A percentile compares a stretch with the other conserved stretches of the same genome.
phyloP scores from a whole-genome alignment of 2,113 vertebrate genomes.

The Paradoxurus hermaphroditus region DNA sequence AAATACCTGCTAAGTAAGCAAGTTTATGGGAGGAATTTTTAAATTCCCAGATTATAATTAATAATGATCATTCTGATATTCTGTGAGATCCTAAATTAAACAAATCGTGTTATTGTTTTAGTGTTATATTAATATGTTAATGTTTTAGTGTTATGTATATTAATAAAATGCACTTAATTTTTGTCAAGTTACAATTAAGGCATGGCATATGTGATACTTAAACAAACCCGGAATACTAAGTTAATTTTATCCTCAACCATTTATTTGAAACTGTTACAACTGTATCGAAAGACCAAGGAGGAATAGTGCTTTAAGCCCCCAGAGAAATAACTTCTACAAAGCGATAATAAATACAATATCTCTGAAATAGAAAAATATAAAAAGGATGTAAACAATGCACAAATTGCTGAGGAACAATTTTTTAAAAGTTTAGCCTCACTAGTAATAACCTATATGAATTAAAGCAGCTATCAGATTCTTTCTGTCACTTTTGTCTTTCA shows the following conservation, averaged over 20 bases:
- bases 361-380: conserved; percentile 14
- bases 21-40: conserved; percentile 1
- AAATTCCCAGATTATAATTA: not conserved
- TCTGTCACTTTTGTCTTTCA: conserved; percentile 12
- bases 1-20: not conserved
- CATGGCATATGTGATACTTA: not conserved
- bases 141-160: not conserved
- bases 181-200: not conserved
- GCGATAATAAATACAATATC: not conserved
- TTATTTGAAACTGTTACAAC: not conserved
- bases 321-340: conserved; percentile 28
- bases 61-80: conserved; percentile 30
- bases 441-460: not conserved
- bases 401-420: not conserved
- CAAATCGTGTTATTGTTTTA: not conserved
- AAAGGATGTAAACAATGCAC: not conserved
- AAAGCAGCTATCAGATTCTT: not conserved
- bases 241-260: conserved; percentile 13
- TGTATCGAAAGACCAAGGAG: not conserved
- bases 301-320: not conserved
- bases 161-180: conserved; percentile 10
- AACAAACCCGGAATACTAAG: conserved; percentile 26
- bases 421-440: not conserved
- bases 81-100: not conserved
- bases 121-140: not conserved